Evolutionary conservation across 35 echinoderm and acorn worm species (phyloP), one percentile per base, ranked within the genome.

Genomic region (Apostichopus californicus): DNA sequence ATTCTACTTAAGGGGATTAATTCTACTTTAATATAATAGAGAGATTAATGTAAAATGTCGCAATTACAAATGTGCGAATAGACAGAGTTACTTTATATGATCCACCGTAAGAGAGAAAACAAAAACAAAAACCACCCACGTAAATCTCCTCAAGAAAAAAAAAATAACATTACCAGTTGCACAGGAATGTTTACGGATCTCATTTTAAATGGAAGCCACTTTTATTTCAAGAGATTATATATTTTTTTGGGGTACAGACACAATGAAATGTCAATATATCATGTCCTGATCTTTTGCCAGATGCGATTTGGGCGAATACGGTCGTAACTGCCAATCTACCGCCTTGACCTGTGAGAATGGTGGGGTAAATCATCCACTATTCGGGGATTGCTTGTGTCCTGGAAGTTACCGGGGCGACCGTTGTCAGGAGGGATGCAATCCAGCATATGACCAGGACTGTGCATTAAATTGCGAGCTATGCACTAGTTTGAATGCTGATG

Each of bases 381-480:
- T 22, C 9, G 86, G 86, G 11, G 22, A 72, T 8, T 89, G 86
- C 54, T 55, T 89, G 61, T 89, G 86, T 72, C 64, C 86, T 1
- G 12, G 64, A 12, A 28, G 61, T 89, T 89, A 89, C 46, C 86
- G 86, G 73, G 86, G 64, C 6, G 68, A 68, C 7, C 18, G 23
- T 54, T 89, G 86, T 21, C 57, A 89, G 52, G 61, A 66, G 24
- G 6, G 7, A 54, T 89, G 86, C 22, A 26, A 63, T 73, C 86
- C 86, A 6, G 5, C 15, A 5, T 54, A 21, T 6, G 86, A 89
- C 86, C 6, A 15, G 60, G 13, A 18, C 15, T 89, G 86, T 54
- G 7, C 8, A 68, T 72, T 89, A 54, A 57, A 89, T 64, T 89
- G 86, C 53, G 86, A 89, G 25, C 86, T 53, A 54, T 89, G 86